Conservation (phyloP, 2,113 vertebrate species). For the Bombycilla garrulus region DNA sequence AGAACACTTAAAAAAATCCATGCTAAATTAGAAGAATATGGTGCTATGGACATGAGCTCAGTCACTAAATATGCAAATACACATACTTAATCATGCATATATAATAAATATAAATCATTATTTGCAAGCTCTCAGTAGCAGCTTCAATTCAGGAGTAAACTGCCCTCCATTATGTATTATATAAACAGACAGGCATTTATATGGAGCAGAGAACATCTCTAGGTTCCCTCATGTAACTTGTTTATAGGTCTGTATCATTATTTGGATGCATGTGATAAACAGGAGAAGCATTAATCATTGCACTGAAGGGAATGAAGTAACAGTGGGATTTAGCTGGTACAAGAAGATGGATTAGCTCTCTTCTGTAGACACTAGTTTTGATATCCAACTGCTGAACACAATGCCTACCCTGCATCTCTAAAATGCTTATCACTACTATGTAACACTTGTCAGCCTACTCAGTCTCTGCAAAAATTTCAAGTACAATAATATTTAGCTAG, state of each 20-base stretch:
- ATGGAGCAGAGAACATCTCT: background rate
- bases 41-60: background rate
- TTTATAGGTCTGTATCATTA: background rate
- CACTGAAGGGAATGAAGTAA: background rate
- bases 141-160: background rate
- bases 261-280: background rate
- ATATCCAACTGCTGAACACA: background rate
- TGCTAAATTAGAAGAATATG: background rate
- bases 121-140: background rate
- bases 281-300: background rate
- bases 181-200: background rate
- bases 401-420: background rate
- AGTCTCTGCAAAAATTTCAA: background rate
- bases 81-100: background rate
- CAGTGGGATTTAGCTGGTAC: background rate
- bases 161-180: background rate
- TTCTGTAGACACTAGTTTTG: background rate
- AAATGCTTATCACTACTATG: background rate
- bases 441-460: background rate
- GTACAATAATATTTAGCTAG: slow-evolving; percentile 8
- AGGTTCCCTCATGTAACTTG: background rate
- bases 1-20: background rate
- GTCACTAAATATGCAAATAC: background rate
- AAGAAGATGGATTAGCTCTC: background rate
- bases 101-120: background rate